Evolutionary conservation across 2,113 vertebrate genomes (phyloP), one percentile per base, ranked within the genome.

Genomic region (Loxodonta africana): DNA sequence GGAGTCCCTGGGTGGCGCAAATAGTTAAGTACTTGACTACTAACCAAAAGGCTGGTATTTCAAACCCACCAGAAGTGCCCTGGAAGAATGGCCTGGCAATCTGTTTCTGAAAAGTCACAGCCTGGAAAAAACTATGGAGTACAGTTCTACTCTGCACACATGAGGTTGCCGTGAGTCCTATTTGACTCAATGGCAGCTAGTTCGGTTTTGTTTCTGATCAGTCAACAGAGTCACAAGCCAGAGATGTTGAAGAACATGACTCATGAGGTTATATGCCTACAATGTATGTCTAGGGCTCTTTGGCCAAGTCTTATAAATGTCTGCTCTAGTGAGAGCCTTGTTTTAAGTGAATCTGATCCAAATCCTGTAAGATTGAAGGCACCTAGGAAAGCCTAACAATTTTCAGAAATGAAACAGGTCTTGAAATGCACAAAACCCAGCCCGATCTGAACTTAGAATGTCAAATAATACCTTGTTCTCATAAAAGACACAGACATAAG

Each of bases 231-330:
- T 6, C 81, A 9, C 48, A 12, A 7, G 30, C 67, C 82, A 30
- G 17, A 53, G 48, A 26, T 7, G 12, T 0, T 1, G 33, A 25
- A 33, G 20, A 53, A 37, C 25, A 53, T 0, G 8, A 3, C 0
- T 51, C 18, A 12, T 0, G 44, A 18, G n/a, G 41, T 14, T 0
- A 18, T 0, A 12, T 0, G 10, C 15, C 28, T 53, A n/a, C 44
- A 23, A 71, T 2, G 41, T 2, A 6, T 0, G 18, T 5, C 6
- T 0, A 4, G 0, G 4, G 81, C 37, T 60, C 51, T 51, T 3
- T 0, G 1, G n/a, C 37, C 71, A 20, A 33, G 6, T 9, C 18
- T 48, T 71, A 60, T 10, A 20, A 37, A 17, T 0, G 1, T 30
- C 11, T 51, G 65, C 44, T 81, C 60, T 9, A 37, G 44, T 28